A percentile compares a stretch with the other conserved stretches of the same genome.
These are phyloP conservation scores for Uropsilus gracilis DNA, from an alignment of 2,113 vertebrate species.

Conservation along the genomic window DNA sequence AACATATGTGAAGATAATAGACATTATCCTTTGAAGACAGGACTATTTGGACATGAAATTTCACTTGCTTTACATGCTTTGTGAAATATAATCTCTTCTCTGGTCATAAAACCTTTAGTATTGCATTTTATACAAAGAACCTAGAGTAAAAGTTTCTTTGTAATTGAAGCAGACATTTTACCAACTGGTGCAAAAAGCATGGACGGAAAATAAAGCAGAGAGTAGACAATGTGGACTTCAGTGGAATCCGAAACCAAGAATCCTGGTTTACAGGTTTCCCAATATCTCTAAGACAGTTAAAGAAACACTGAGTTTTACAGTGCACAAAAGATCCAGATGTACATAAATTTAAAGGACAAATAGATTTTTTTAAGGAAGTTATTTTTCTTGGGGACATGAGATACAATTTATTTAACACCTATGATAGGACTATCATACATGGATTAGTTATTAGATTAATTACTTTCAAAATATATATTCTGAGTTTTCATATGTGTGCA, in stretches of 20 bases:
- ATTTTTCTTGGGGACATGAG: background rate
- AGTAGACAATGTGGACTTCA: background rate
- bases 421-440: background rate
- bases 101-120: background rate
- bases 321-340: background rate
- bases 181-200: no score
- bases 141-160: background rate
- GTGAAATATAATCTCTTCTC: background rate
- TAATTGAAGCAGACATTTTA: background rate
- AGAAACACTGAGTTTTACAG: background rate
- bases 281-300: background rate
- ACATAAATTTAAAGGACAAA: slow-evolving; percentile 23
- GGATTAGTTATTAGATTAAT: background rate
- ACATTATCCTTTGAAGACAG: background rate
- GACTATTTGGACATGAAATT: background rate
- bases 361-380: background rate
- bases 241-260: background rate
- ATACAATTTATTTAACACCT: background rate
- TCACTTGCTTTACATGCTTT: background rate
- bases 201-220: background rate
- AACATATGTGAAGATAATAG: background rate
- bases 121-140: background rate
- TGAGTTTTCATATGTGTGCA: background rate
- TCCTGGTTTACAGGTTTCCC: background rate
- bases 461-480: background rate